Evolutionary conservation across 2,113 vertebrate genomes (phyloP).

Genomic region (Nibea albiflora): DNA sequence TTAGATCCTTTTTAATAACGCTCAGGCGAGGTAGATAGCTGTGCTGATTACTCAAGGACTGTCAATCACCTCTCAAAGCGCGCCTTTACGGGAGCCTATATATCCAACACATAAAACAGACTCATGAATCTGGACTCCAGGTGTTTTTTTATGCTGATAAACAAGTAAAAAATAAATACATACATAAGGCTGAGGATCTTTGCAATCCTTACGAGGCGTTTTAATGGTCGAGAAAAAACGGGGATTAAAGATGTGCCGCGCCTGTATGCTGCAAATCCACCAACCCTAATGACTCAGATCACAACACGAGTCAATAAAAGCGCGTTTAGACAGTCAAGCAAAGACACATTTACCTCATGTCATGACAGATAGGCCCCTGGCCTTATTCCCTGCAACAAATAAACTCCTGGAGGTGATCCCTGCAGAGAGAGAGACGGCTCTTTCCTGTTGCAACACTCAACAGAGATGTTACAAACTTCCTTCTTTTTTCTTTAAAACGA

Average conservation of each 20-base stretch:
- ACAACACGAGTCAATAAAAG: not conserved
- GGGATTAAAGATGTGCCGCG: conserved; percentile 17
- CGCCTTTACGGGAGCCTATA: not conserved
- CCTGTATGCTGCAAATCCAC: conserved; percentile 6
- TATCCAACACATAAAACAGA: not conserved
- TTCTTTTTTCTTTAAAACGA: not conserved
- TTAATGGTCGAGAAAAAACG: not conserved
- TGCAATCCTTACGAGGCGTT: not conserved
- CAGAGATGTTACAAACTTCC: not conserved
- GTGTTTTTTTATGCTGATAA: not conserved
- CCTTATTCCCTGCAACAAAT: not conserved
- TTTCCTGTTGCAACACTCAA: not conserved
- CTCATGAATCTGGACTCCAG: not conserved
- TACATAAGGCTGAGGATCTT: not conserved
- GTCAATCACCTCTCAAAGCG: not conserved
- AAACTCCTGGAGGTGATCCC: conserved; percentile 1
- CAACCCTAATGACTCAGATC: not conserved
- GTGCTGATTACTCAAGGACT: conserved; percentile 13
- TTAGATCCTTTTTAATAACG: conserved; percentile 5
- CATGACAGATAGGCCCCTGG: not conserved
- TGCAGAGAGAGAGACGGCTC: not conserved
- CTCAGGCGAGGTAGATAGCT: not conserved
- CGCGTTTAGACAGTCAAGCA: no score
- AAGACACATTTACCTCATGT: not conserved
- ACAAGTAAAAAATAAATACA: not conserved